A percentile compares a stretch with the other conserved stretches of the same genome.
Evolutionary conservation across 2,888 invertebrate species (phyloP).

Genomic region (Eupeodes luniger): DNA sequence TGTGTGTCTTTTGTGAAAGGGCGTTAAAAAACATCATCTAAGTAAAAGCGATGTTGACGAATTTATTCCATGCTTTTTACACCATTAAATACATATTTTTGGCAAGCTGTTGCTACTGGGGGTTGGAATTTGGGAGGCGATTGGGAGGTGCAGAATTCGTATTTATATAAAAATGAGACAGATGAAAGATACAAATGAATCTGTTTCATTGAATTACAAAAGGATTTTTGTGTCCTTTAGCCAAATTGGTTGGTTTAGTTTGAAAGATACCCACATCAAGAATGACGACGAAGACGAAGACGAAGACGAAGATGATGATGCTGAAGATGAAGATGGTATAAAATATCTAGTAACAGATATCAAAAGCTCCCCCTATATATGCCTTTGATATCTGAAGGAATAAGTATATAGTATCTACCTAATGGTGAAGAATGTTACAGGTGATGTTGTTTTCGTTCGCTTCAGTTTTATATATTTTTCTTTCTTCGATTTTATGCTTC

Average conservation of each 20-base stretch:
- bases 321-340: not conserved
- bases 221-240: slow-evolving; percentile 41
- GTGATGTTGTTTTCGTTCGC: slow-evolving; percentile 36
- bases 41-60: not conserved
- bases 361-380: not conserved
- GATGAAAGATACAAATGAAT: slow-evolving; percentile 34
- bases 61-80: not conserved
- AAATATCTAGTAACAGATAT: not conserved
- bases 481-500: slow-evolving; percentile 44
- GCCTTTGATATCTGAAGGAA: too few species aligned
- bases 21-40: not conserved
- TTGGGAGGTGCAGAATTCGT: not conserved
- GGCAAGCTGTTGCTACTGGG: not conserved
- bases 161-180: not conserved
- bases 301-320: not conserved
- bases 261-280: not conserved
- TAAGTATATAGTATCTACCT: not conserved
- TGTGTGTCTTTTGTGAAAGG: not conserved
- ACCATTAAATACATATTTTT: not conserved
- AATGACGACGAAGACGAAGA: not conserved
- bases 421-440: slow-evolving; percentile 50
- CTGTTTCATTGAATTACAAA: slow-evolving; percentile 54
- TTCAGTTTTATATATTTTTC: slow-evolving; percentile 22
- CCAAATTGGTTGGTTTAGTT: slow-evolving; percentile 6
- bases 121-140: not conserved